Base-by-base conservation (phyloP, 2,113 vertebrate genomes). In the Cettia cetti region DNA sequence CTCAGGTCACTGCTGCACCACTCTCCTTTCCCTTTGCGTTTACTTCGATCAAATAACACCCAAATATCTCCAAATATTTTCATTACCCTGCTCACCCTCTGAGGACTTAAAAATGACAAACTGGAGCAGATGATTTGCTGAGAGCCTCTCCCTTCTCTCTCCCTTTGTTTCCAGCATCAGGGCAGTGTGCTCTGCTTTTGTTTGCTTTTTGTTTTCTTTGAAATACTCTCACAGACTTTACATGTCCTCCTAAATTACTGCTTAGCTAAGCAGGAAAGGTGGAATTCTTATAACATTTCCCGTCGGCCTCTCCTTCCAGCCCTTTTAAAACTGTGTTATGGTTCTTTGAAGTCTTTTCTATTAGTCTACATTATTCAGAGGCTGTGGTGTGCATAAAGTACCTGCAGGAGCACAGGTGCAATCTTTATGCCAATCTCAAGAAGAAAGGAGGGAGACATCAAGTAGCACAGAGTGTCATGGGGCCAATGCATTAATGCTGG, bases 301-400 rank as follows among this genome's bases (percentile, higher is more conserved):
- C 90, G 13, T 80, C 75, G 11, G 68, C 84, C 94, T 90, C 91
- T 80, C 84, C 87, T 94, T 66, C 75, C 87, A 95, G 92, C 63
- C 85, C 35, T 95, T 95, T 94, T 82, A 54, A 90, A 96, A 74
- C 42, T 30, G 50, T 66, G 90, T 70, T 95, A 60, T 52, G 84
- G n/a, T 86, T 92, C 95, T 96, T 96, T 97, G 94, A 96, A 94
- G 95, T 97, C 94, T 35, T 95, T 90, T 85, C 90, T 92, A 77
- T 82, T 87, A 88, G 85, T 93, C 82, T 40, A 86, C 82, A 95
- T 96, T 95, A 95, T 96, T 96, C 93, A 97, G 93, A 90, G 78
- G 85, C 91, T 95, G 95, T 90, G 95, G 94, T 94, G 96, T 95
- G 90, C 76, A 13, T 74, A 77, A 95, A 96, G 66, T 59, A 91